phyloP scores from a whole-genome alignment of 2,113 vertebrate genomes.

The Chaetorhynchus papuensis region DNA sequence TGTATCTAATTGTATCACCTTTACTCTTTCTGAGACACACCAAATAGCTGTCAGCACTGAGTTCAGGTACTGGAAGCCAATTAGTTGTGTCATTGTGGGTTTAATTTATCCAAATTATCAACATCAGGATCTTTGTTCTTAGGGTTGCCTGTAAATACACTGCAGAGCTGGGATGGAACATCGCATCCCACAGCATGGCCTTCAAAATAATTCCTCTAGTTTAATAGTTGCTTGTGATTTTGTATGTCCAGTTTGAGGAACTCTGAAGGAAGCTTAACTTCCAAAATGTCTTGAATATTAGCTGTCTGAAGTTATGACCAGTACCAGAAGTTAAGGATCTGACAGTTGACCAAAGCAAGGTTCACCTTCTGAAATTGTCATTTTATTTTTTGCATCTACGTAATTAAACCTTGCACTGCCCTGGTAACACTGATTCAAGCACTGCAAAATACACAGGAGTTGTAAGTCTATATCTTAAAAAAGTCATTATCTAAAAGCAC shows the following conservation, averaged over 20 bases:
- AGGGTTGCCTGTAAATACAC: not conserved
- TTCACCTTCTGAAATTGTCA: not conserved
- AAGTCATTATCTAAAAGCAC: not conserved
- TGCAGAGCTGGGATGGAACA: not conserved
- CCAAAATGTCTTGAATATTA: not conserved
- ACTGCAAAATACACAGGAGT: not conserved
- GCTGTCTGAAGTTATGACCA: not conserved
- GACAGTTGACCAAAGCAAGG: not conserved
- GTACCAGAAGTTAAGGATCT: not conserved
- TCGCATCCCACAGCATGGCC: rapidly evolving
- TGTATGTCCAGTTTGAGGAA: not conserved
- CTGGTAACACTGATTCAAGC: not conserved
- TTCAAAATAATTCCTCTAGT: not conserved
- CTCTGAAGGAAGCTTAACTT: not conserved
- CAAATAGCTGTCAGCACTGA: not conserved
- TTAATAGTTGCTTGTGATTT: not conserved
- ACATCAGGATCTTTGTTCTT: not conserved
- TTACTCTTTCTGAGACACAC: not conserved
- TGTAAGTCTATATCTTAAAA: not conserved
- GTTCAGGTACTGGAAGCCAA: not conserved
- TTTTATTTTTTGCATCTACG: not conserved
- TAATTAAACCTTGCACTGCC: not conserved
- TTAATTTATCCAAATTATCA: not conserved
- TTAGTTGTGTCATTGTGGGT: not conserved
- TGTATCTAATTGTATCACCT: not conserved